Conservation (phyloP, 2,888 invertebrate species). For the Volucella bombylans region DNA sequence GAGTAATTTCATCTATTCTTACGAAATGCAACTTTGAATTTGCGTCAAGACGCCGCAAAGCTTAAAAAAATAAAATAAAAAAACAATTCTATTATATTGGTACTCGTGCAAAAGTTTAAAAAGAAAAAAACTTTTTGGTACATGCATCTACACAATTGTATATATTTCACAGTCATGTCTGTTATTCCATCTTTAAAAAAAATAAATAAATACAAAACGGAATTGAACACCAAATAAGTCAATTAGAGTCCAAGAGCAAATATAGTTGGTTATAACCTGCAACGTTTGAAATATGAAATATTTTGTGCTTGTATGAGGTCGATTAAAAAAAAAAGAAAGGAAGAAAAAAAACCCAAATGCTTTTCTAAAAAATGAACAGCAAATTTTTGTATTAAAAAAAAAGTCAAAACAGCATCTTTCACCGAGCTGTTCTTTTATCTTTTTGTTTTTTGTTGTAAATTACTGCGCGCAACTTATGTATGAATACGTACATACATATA, state of each 20-base stretch:
- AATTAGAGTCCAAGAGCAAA: slow-evolving; percentile 30
- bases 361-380: slow-evolving; percentile 15
- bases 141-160: slow-evolving; percentile 7
- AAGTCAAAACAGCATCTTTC: slow-evolving; percentile 13
- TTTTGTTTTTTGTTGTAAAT: slow-evolving; percentile 39
- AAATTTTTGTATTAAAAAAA: slow-evolving; percentile 11
- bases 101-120: background rate
- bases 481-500: background rate
- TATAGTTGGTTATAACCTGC: slow-evolving; percentile 1
- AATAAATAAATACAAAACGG: slow-evolving; percentile 5
- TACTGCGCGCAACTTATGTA: slow-evolving; percentile 49
- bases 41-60: slow-evolving; percentile 33
- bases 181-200: slow-evolving; percentile 20
- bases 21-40: slow-evolving; percentile 35
- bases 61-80: slow-evolving; percentile 11
- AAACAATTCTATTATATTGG: slow-evolving; percentile 9
- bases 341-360: slow-evolving; percentile 15
- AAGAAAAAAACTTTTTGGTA: slow-evolving; percentile 8
- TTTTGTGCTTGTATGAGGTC: slow-evolving; percentile 23
- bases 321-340: slow-evolving; percentile 20
- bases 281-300: slow-evolving; percentile 8
- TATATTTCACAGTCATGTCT: slow-evolving; percentile 18
- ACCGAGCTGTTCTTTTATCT: slow-evolving; percentile 4
- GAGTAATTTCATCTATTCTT: slow-evolving; percentile 16
- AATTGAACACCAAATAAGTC: slow-evolving; percentile 57